These are phyloP conservation scores for Polypedilum pembai DNA, from an alignment of 1,140 invertebrate species.

Conservation along the genomic window DNA sequence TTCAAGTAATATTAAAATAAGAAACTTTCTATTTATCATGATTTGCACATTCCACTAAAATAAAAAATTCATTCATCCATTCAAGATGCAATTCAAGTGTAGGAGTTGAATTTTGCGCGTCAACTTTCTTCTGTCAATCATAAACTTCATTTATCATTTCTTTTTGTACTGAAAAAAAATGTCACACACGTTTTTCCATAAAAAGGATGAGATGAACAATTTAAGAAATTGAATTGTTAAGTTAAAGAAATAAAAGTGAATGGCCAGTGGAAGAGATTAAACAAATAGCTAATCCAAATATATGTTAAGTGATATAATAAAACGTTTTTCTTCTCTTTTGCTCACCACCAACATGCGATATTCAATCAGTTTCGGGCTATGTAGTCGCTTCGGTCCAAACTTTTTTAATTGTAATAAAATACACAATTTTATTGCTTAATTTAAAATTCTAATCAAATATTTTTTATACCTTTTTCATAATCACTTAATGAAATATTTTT, in stretches of 20 bases:
- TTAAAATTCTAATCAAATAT: no score
- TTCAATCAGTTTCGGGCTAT: neutral
- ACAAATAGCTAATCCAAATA: neutral
- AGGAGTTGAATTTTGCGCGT: no score
- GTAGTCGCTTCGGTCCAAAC: slow-evolving; percentile 10
- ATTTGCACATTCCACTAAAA: neutral
- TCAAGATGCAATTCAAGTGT: neutral
- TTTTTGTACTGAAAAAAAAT: neutral
- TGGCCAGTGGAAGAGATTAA: neutral
- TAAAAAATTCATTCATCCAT: neutral
- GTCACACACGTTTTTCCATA: neutral
- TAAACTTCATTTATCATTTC: neutral
- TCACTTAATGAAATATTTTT: neutral
- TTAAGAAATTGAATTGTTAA: neutral
- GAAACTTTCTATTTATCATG: neutral
- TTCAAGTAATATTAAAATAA: no score
- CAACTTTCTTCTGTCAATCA: slow-evolving; percentile 28
- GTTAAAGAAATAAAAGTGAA: neutral
- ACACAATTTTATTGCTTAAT: neutral
- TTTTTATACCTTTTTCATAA: neutral
- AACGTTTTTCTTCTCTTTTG: neutral
- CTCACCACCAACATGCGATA: neutral
- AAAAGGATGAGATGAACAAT: neutral
- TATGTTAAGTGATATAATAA: neutral
- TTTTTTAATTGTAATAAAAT: slow-evolving; percentile 8